These are phyloP conservation scores for Mercenaria mercenaria DNA, from an alignment of 1,140 invertebrate species.

Conservation along the genomic window DNA sequence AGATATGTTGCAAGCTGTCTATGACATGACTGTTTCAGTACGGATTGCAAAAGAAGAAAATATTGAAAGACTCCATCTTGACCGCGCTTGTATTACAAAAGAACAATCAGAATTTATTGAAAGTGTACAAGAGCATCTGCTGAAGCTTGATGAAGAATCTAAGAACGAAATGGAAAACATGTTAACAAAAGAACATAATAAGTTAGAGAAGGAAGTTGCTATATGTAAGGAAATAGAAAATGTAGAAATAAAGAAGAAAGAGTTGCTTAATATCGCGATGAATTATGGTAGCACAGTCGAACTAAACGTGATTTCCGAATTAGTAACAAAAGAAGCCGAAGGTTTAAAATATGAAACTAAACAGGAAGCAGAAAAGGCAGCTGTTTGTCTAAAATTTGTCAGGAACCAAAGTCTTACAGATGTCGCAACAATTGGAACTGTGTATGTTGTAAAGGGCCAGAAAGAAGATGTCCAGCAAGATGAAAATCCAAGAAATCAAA, in stretches of 20 bases:
- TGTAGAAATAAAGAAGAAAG: background rate
- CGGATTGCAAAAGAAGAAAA: conserved; percentile 23
- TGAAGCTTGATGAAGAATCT: background rate
- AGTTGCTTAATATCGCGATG: background rate
- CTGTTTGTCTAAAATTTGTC: background rate
- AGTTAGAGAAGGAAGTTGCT: background rate
- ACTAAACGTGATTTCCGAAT: background rate
- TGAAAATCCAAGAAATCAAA: background rate
- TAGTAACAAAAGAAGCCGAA: background rate
- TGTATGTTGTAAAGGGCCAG: background rate
- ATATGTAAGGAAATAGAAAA: background rate
- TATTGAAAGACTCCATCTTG: background rate
- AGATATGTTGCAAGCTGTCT: background rate
- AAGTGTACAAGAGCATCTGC: background rate
- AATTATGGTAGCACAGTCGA: background rate
- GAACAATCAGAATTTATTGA: background rate
- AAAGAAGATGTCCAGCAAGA: background rate
- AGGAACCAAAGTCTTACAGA: background rate
- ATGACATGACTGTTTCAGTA: background rate
- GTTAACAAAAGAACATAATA: background rate
- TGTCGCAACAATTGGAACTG: background rate
- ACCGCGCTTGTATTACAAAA: background rate
- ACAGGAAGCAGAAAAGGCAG: background rate
- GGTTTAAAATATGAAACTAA: background rate
- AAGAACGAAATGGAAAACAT: background rate